Conservation (phyloP, 2,113 vertebrate species). For the Nerophis lumbriciformis region DNA sequence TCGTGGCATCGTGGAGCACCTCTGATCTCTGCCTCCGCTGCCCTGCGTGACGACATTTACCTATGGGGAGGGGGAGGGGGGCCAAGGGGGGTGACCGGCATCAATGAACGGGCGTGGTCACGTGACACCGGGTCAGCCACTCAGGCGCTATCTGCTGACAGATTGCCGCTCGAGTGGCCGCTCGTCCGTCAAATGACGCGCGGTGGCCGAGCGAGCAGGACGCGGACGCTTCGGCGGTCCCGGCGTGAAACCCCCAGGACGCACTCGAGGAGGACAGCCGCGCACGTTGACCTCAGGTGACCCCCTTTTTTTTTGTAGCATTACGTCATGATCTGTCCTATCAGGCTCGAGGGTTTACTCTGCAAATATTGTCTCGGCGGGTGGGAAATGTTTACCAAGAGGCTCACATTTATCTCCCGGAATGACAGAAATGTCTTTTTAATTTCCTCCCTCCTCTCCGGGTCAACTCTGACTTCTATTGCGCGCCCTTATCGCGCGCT, state of each 20-base stretch:
- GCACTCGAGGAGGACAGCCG: slow-evolving; percentile 30
- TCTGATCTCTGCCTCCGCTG: slow-evolving; percentile 59
- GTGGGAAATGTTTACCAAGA: slow-evolving; percentile 17
- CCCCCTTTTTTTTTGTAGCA: not conserved
- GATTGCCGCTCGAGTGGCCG: slow-evolving; percentile 82
- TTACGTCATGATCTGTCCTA: not conserved
- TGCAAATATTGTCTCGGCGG: slow-evolving; percentile 51
- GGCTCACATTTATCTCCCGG: slow-evolving; percentile 14
- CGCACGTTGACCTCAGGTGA: slow-evolving; percentile 51
- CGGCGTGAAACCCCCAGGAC: not conserved
- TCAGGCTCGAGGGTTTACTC: slow-evolving; percentile 29
- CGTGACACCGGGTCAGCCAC: slow-evolving; percentile 83
- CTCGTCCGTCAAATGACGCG: slow-evolving; percentile 85
- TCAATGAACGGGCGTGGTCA: slow-evolving; percentile 84
- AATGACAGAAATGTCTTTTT: slow-evolving; percentile 45
- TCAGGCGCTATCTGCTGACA: slow-evolving; percentile 82
- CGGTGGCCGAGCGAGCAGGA: slow-evolving; percentile 67
- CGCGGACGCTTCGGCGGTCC: not conserved
- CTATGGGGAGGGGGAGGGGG: slow-evolving; percentile 72
- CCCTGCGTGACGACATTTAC: slow-evolving; percentile 87
- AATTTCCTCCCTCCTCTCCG: slow-evolving; percentile 25
- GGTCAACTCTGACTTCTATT: slow-evolving; percentile 48
- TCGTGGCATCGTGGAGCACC: slow-evolving; percentile 80
- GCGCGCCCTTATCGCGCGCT: slow-evolving; percentile 23
- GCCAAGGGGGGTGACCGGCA: slow-evolving; percentile 74